Percentiles rank a stretch among this genome's conserved stretches.
Conservation (phyloP, 2,888 invertebrate species). For the Temnothorax ravouxi region DNA sequence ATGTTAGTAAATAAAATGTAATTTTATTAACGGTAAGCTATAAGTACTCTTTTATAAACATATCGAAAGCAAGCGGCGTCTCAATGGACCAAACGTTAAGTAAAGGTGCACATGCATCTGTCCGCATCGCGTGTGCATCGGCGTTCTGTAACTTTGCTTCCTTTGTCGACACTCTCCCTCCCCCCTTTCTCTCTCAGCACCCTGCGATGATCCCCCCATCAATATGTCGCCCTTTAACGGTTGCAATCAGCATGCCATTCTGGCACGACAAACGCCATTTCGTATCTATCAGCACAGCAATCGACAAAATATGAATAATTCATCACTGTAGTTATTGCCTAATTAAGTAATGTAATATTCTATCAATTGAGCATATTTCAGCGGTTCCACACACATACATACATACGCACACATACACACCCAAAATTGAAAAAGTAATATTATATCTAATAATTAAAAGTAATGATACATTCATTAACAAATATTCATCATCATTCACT, state of each 20-base stretch:
- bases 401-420: neutral
- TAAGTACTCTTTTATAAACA: constrained; percentile 33
- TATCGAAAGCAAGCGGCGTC: constrained; percentile 55
- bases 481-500: too few relatives aligned
- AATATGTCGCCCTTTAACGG: constrained; percentile 71
- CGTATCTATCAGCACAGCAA: constrained; percentile 37
- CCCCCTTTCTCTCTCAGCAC: constrained; percentile 55
- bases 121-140: constrained; percentile 75
- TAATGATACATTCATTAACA: neutral
- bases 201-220: constrained; percentile 52
- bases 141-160: constrained; percentile 66
- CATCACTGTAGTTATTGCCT: constrained; percentile 12
- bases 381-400: neutral
- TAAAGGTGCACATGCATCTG: constrained; percentile 82
- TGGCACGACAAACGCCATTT: constrained; percentile 31
- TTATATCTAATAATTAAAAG: neutral
- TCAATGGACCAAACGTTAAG: constrained; percentile 76
- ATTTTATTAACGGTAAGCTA: constrained; percentile 15
- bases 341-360: constrained; percentile 19
- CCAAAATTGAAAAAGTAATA: neutral
- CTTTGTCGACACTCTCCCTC: constrained; percentile 61
- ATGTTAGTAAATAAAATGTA: neutral
- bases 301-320: constrained; percentile 37
- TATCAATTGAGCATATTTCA: neutral
- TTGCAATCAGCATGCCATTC: constrained; percentile 55